Conservation (phyloP, 1,140 invertebrate genomes). For the Hyles vespertilio region DNA sequence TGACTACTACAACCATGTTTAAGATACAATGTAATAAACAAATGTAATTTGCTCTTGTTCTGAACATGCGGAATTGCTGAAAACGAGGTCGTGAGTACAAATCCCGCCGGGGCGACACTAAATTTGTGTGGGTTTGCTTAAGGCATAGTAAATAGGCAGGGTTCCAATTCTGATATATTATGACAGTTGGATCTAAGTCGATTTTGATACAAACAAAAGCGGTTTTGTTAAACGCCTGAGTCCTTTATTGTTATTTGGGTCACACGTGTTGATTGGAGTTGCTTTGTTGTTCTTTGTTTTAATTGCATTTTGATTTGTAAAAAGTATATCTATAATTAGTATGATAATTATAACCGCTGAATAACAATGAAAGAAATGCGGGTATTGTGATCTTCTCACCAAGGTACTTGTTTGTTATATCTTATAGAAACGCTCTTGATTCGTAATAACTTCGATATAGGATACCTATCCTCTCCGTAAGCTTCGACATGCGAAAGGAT, state of each 20-base stretch:
- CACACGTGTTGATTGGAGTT: too few species aligned
- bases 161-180: slow-evolving; percentile 11
- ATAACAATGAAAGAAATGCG: neutral
- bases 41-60: slow-evolving; percentile 2
- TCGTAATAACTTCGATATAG: neutral
- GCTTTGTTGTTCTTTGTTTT: too few species aligned
- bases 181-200: slow-evolving; percentile 2
- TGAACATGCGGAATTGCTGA: slow-evolving; percentile 7
- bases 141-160: slow-evolving; percentile 9
- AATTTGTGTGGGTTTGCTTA: slow-evolving; percentile 11
- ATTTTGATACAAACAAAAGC: too few species aligned
- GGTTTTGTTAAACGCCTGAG: too few species aligned
- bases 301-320: too few species aligned
- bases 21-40: slow-evolving; percentile 1
- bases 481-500: too few species aligned
- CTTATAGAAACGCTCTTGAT: neutral
- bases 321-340: too few species aligned
- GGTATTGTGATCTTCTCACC: neutral
- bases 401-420: neutral
- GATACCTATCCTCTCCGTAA: too few species aligned
- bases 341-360: too few species aligned
- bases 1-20: neutral
- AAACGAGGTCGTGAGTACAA: neutral
- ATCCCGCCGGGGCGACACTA: slow-evolving; percentile 11
- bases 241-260: too few species aligned